Base-by-base conservation (phyloP, 2,888 invertebrate species). In the Linyphia triangularis region DNA sequence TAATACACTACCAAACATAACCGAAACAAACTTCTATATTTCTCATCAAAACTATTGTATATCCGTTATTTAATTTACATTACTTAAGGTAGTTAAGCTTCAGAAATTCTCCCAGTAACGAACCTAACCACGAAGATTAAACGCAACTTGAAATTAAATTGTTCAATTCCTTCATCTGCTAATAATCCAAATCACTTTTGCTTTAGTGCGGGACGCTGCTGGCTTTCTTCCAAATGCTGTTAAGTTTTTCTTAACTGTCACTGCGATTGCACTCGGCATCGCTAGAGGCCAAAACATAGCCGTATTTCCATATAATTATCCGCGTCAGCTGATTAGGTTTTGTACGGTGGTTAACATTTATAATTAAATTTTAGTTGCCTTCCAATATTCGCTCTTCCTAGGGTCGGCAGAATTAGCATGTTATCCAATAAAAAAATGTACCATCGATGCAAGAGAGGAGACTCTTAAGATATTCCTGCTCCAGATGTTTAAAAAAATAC, bases 271-370 rank as follows among this genome's bases (percentile, higher is more conserved):
- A 1, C 16, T n/a, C n/a, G 51, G 51, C n/a, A n/a, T n/a, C 51
- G 67, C 57, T 19, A 13, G n/a, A 9, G 10, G 19, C 28, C 19
- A 28, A 28, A 28, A 59, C 57, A 57, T 13, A 28, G 26, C 0
- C 57, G 30, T 30, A 73, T 73, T 73, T 59, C 59, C 73, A 73
- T 73, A 73, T 63, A 77, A 77, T 77, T 77, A 77, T 77, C 28
- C 63, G 40, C 61, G 37, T 63, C 28, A 40, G 33, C 77, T 77
- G 77, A 77, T 77, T 77, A 77, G 77, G 77, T 77, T 77, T 77
- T 63, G 77, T 40, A 30, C 37, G 77, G 63, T 77, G 77, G 63
- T 77, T 72, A 77, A 63, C 77, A 63, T 61, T 77, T 63, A 72
- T 72, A 77, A 77, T 77, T 77, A 77, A 77, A 77, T 77, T 77